These are phyloP conservation scores for Bergia puertoricense DNA, from an alignment of 92 coral and sea anemone species.

Conservation along the genomic window DNA sequence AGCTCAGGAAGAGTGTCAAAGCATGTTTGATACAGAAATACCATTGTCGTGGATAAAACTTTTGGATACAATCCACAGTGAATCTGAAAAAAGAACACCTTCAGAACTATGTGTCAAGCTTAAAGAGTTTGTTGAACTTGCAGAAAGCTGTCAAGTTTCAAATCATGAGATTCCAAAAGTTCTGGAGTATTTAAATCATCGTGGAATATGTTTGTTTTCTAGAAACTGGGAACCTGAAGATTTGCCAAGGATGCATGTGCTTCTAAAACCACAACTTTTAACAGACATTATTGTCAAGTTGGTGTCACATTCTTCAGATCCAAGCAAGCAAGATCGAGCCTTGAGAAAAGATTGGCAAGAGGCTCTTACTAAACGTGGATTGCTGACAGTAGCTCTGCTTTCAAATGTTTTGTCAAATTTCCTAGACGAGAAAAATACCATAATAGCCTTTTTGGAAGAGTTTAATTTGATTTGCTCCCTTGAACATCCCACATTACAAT, in stretches of 20 bases:
- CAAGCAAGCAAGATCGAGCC: neutral
- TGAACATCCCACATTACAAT: neutral
- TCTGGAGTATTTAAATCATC: neutral
- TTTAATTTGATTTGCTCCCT: constrained; percentile 53
- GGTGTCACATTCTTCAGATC: neutral
- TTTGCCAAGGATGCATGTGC: neutral
- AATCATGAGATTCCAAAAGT: neutral
- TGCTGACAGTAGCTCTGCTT: neutral
- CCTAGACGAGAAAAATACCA: neutral
- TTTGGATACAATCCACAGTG: neutral
- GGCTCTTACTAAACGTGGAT: neutral
- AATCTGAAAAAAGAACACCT: too few species aligned
- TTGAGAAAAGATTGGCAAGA: constrained; percentile 8
- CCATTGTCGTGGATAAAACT: neutral
- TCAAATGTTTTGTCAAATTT: constrained; percentile 1
- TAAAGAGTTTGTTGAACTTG: neutral
- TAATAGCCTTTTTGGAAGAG: constrained; percentile 55
- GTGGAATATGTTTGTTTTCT: neutral
- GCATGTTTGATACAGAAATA: neutral
- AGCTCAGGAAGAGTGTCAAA: neutral
- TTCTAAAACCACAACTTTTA: neutral
- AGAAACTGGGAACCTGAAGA: neutral
- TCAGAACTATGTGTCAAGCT: too few species aligned
- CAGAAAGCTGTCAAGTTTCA: neutral
- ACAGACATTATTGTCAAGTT: constrained; percentile 1